Conservation (phyloP, 2,888 invertebrate genomes). For the Bruchidius siliquastri region DNA sequence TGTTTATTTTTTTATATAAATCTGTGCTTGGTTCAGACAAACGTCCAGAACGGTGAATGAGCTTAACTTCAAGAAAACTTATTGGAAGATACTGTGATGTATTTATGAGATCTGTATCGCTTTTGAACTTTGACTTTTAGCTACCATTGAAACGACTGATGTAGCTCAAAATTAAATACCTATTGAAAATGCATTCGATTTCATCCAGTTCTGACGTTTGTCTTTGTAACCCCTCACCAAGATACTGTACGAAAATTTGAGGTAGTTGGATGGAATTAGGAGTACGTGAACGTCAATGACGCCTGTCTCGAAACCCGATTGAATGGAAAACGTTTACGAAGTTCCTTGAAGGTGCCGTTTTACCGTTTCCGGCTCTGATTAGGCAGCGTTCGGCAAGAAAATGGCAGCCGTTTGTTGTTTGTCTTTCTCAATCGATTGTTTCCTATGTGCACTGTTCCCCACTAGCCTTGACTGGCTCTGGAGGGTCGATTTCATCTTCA, state of each 20-base stretch:
- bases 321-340: neutral
- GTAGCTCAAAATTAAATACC: too few relatives aligned
- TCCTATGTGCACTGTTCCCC: slow-evolving; percentile 35
- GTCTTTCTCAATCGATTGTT: slow-evolving; percentile 16
- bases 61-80: too few relatives aligned
- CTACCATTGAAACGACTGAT: too few relatives aligned
- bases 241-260: slow-evolving; percentile 47
- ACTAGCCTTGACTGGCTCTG: slow-evolving; percentile 48
- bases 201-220: neutral
- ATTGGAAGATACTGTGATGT: neutral
- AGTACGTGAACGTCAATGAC: slow-evolving; percentile 20
- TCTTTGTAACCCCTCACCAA: slow-evolving; percentile 7
- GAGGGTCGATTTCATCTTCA: slow-evolving; percentile 48
- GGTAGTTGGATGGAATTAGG: slow-evolving; percentile 69
- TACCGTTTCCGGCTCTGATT: neutral
- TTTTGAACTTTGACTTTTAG: neutral
- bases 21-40: neutral
- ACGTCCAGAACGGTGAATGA: neutral
- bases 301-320: neutral
- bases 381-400: slow-evolving; percentile 26
- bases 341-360: neutral
- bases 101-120: neutral
- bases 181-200: too few relatives aligned
- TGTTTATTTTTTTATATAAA: slow-evolving; percentile 6
- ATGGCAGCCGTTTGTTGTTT: slow-evolving; percentile 28